Evolutionary conservation across 2,797 vertebrate species (phyloP).

Genomic region (Mormyrops attenuatus): DNA sequence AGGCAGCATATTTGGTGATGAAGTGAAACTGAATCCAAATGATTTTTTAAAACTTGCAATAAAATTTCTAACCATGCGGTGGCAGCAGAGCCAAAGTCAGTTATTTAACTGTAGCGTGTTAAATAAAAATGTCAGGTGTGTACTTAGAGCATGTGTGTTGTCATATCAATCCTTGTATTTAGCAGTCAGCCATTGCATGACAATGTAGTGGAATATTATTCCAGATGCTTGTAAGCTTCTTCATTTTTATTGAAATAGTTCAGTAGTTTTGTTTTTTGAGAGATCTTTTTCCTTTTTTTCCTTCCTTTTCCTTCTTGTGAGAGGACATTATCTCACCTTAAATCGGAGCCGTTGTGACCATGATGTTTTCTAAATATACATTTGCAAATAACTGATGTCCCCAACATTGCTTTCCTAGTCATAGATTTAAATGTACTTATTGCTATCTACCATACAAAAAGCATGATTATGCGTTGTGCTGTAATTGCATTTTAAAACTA

Average conservation of each 20-base stretch:
- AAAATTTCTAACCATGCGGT: constrained; percentile 39
- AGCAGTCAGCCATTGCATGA: not conserved
- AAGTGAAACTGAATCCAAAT: not conserved
- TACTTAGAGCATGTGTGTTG: not conserved
- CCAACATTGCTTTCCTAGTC: not conserved
- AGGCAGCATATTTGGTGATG: not conserved
- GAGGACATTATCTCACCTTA: not conserved
- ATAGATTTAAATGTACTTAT: not conserved
- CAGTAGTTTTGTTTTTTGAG: not conserved
- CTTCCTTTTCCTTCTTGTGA: not conserved
- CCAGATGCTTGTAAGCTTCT: not conserved
- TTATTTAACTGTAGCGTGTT: not conserved
- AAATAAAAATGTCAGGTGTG: not conserved
- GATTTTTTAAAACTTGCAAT: constrained; percentile 14
- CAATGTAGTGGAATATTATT: not conserved
- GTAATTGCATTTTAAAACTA: not conserved
- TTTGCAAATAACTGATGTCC: not conserved
- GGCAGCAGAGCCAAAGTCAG: constrained; percentile 34
- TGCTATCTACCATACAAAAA: not conserved
- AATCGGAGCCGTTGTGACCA: not conserved
- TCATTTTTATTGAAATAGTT: not conserved
- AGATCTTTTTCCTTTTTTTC: not conserved
- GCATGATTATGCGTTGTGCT: not conserved
- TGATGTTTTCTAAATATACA: not conserved
- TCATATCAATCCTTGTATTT: not conserved